Percentiles rank a stretch among this genome's conserved stretches.
Conservation (phyloP, 2,797 vertebrate species). For the Brotogeris chrysoptera region DNA sequence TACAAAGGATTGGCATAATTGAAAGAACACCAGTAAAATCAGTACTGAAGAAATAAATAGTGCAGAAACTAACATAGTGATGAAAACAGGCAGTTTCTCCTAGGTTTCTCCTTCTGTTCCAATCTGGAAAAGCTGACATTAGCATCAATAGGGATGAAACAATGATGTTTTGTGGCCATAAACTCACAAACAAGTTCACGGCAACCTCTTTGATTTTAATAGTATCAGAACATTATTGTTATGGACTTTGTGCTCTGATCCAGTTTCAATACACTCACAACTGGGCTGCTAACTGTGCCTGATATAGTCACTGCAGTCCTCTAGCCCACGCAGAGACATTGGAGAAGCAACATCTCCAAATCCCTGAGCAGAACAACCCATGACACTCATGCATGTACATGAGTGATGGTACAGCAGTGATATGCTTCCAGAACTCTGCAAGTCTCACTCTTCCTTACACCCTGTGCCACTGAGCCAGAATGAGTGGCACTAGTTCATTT, state of each 20-base stretch:
- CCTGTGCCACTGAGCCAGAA: background rate
- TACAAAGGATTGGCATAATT: background rate
- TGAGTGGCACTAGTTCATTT: background rate
- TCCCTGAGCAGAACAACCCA: background rate
- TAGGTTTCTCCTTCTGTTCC: background rate
- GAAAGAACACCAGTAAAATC: background rate
- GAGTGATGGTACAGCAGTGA: background rate
- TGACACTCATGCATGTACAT: background rate
- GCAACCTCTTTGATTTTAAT: background rate
- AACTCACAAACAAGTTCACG: background rate
- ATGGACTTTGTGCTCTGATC: background rate
- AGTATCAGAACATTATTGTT: background rate
- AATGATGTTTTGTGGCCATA: background rate
- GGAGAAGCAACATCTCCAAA: background rate
- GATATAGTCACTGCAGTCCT: background rate
- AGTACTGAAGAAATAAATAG: background rate
- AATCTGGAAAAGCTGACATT: background rate
- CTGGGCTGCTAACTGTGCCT: background rate
- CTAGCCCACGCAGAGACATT: rapidly evolving
- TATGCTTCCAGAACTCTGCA: rapidly evolving
- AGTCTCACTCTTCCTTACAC: background rate
- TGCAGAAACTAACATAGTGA: background rate
- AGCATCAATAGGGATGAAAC: background rate
- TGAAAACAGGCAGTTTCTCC: background rate
- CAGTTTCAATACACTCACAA: background rate